phyloP scores from a whole-genome alignment of 35 echinoderm and acorn worm species.

The Amphiura filiformis region DNA sequence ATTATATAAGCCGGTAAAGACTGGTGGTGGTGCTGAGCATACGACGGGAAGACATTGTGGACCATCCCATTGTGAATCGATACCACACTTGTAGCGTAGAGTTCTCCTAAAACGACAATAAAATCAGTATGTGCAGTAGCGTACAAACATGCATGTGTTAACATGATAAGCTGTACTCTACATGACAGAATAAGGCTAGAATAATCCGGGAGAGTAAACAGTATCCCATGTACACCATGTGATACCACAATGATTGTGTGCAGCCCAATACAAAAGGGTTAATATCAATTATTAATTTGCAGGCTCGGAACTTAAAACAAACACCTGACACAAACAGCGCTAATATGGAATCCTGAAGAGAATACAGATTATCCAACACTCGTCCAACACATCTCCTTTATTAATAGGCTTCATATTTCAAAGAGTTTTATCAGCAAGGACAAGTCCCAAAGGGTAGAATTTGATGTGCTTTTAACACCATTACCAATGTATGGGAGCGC shows the following conservation, averaged over 20 bases:
- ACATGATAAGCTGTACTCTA: neutral
- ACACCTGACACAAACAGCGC: no score
- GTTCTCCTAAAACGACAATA: neutral
- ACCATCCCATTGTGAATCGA: constrained; percentile 44
- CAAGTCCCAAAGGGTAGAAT: no score
- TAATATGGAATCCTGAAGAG: no score
- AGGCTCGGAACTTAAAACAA: no score
- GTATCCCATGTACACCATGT: neutral
- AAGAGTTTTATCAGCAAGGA: no score
- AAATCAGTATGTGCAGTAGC: no score
- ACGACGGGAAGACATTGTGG: constrained; percentile 30
- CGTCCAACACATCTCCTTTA: no score
- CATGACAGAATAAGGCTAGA: neutral
- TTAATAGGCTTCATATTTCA: no score
- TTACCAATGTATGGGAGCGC: no score
- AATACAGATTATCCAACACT: no score
- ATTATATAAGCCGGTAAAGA: constrained; percentile 48
- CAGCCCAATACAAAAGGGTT: neutral
- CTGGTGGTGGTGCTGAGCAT: constrained; percentile 19
- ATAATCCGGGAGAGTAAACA: neutral
- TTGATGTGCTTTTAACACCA: no score
- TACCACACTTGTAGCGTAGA: constrained; percentile 37
- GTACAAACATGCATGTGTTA: neutral
- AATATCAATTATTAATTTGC: neutral
- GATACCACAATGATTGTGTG: neutral